A percentile compares a stretch with the other conserved stretches of the same genome.
phyloP scores from a whole-genome alignment of 2,113 vertebrate species.

The Aegithalos caudatus region DNA sequence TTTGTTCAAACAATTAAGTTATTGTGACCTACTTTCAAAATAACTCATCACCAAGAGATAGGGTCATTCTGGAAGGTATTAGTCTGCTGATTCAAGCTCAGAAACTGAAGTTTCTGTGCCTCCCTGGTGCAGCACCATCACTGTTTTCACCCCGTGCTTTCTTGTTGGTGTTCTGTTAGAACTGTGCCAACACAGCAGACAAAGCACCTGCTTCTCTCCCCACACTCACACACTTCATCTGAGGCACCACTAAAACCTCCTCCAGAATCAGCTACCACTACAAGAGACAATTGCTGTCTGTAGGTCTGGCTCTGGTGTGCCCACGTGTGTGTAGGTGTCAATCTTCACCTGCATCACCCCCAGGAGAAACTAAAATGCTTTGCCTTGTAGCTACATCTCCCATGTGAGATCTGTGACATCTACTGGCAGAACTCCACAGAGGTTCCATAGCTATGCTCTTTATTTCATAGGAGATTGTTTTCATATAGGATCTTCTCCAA shows the following conservation, averaged over 20 bases:
- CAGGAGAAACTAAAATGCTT: background rate
- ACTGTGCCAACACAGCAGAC: background rate
- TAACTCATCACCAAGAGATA: background rate
- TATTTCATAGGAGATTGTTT: background rate
- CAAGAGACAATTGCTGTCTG: background rate
- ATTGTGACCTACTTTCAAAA: background rate
- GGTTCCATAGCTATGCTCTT: background rate
- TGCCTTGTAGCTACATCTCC: background rate
- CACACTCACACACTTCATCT: background rate
- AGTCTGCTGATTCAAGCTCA: background rate
- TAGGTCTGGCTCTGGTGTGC: fast-evolving
- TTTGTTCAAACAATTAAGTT: background rate
- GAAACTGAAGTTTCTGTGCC: background rate
- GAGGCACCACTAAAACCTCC: background rate
- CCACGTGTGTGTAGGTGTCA: fast-evolving
- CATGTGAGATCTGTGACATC: background rate
- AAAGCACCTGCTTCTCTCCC: background rate
- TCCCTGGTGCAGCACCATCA: background rate
- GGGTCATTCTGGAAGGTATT: background rate
- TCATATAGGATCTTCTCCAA: background rate
- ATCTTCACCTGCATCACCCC: background rate
- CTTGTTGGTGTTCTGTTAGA: background rate
- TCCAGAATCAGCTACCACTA: background rate
- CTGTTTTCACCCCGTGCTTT: background rate
- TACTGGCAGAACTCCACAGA: background rate